These are phyloP conservation scores for Halisarca cf. caerulea DNA, from an alignment of 37 sponge, comb jelly and placozoan species.

Conservation along the genomic window DNA sequence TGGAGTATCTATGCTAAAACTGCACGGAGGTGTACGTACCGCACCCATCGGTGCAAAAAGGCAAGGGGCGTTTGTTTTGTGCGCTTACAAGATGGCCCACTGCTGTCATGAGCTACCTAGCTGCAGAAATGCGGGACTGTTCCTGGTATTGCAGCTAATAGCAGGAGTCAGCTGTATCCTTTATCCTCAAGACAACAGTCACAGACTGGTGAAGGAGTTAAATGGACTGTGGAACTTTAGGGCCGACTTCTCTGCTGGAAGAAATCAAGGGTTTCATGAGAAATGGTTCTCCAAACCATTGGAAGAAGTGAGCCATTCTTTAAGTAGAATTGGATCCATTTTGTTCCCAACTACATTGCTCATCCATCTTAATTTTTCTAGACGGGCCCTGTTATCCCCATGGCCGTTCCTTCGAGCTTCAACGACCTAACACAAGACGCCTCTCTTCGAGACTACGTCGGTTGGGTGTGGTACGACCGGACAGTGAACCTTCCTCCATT, in stretches of 20 bases:
- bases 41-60: too few relatives aligned
- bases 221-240: conserved; percentile 61
- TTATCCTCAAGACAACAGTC: conserved; percentile 40
- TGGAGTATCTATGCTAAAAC: too few relatives aligned
- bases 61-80: too few relatives aligned
- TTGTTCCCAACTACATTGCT: too few relatives aligned
- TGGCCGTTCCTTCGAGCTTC: conserved; percentile 75
- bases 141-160: too few relatives aligned
- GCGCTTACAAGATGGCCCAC: too few relatives aligned
- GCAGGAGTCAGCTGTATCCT: conserved; percentile 17
- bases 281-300: conserved; percentile 58
- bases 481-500: conserved; percentile 33
- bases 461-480: conserved; percentile 80
- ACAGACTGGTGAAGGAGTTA: conserved; percentile 39
- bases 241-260: conserved; percentile 40
- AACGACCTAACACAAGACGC: conserved; percentile 69
- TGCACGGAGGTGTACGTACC: too few relatives aligned
- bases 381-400: conserved; percentile 46
- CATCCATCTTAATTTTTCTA: neutral
- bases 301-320: conserved; percentile 30
- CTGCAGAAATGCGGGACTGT: too few relatives aligned
- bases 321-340: too few relatives aligned
- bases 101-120: too few relatives aligned
- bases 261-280: conserved; percentile 42
- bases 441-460: conserved; percentile 55